Base-by-base conservation (phyloP, 2,113 vertebrate species). In the Gymnocephalus cernua region DNA sequence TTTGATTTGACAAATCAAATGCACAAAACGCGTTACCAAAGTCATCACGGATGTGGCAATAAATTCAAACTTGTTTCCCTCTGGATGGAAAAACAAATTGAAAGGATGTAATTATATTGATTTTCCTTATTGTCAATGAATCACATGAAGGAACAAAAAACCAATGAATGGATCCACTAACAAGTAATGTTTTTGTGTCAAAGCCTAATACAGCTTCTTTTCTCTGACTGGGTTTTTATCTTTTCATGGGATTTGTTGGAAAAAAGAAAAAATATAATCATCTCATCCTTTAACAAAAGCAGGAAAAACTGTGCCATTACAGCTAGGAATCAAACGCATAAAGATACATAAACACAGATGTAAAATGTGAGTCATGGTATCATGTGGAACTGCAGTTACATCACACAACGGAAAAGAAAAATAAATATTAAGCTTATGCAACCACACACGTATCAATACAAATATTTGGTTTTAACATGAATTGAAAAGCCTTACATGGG, bases 1-100 rank as follows among this genome's bases (percentile, higher is more conserved):
- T 77, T 75, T 61, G 4, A 45, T 53, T 69, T 41, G 13, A 35
- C 41, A 45, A 41, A 79, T 63, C 21, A 51, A 69, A 56, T 44
- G 18, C 14, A 19, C 15, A 21, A 80, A 50, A 16, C 45, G 15
- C n/a, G 4, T 71, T 32, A 32, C 10, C 21, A 3, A 72, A 35
- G 53, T 56, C 1, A 32, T 44, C 27, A 50, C 9, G 56, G 5
- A 25, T 3, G 4, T 4, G 54, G 25, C 19, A 14, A 38, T 57
- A 11, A 8, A 32, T 58, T 25, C 6, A 11, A 3, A 25, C 2
- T 6, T 18, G 10, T 62, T 58, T 77, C 38, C n/a, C 38, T 48
- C 35, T 18, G 27, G 6, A 0, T 48, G 19, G 19, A 21, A 27
- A 57, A 65, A 54, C 10, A 1, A 11, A 65, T 35, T 75, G 14